These are phyloP conservation scores for Eupithecia subfuscata DNA, from an alignment of 2,888 invertebrate genomes.

Conservation along the genomic window DNA sequence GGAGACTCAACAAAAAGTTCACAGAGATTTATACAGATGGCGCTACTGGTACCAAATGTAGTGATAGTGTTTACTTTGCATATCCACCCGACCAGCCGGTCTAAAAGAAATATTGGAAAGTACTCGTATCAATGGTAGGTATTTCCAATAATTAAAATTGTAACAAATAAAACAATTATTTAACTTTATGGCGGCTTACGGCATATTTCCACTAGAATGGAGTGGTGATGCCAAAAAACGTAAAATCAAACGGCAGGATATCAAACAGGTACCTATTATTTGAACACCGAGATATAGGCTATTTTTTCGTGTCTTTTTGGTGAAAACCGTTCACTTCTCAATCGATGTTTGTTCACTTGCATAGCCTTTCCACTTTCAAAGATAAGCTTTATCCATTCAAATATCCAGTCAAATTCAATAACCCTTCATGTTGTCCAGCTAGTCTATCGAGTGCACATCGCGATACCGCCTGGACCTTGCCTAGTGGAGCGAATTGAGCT, in stretches of 20 bases:
- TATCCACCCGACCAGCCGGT: not conserved
- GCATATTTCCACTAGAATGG: not conserved
- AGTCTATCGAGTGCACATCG: conserved; percentile 48
- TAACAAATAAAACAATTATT: too few relatives aligned
- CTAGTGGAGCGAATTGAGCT: conserved; percentile 40
- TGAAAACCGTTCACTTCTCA: not conserved
- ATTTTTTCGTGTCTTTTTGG: not conserved
- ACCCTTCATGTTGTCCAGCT: conserved; percentile 48
- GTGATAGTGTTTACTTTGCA: not conserved
- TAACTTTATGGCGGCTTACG: not conserved
- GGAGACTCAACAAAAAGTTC: conserved; percentile 3
- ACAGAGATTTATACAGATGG: conserved; percentile 15
- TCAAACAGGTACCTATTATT: not conserved
- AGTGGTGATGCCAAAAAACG: not conserved
- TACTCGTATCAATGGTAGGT: too few relatives aligned
- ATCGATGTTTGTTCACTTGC: conserved; percentile 1
- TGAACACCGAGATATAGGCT: too few relatives aligned
- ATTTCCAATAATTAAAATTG: too few relatives aligned
- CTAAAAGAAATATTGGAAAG: too few relatives aligned
- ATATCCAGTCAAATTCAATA: conserved; percentile 45
- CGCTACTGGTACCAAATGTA: not conserved
- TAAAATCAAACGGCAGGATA: not conserved
- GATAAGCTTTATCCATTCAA: conserved; percentile 28
- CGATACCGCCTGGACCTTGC: conserved; percentile 35
- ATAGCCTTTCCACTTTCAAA: not conserved